A percentile compares a stretch with the other conserved stretches of the same genome.
Conservation (phyloP, 2,888 invertebrate species). For the Poecilobothrus nobilitatus region DNA sequence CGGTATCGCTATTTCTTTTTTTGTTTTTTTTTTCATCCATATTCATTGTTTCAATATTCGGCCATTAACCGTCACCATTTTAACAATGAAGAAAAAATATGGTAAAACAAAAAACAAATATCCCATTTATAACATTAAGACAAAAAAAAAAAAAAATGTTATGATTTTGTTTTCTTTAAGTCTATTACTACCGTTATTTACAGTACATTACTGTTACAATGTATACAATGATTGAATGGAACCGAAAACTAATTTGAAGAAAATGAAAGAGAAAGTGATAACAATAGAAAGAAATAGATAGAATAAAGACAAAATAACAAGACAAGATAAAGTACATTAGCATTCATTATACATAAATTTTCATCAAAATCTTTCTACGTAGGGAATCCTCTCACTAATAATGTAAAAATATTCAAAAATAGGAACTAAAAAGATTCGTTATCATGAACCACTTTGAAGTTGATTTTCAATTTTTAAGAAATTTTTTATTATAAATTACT, state of each 20-base stretch:
- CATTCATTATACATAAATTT: not conserved
- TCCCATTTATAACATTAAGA: not conserved
- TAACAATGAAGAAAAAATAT: not conserved
- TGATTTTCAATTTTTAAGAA: too few species aligned
- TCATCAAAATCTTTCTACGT: too few species aligned
- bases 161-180: not conserved
- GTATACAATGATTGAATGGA: too few species aligned
- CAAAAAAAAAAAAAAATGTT: not conserved
- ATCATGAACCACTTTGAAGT: too few species aligned
- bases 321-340: not conserved
- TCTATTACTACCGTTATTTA: not conserved
- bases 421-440: too few species aligned
- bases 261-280: not conserved
- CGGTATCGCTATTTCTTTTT: not conserved
- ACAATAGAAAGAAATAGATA: not conserved
- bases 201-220: not conserved
- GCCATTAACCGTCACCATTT: not conserved
- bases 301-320: not conserved
- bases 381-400: too few species aligned
- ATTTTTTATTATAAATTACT: too few species aligned
- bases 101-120: not conserved
- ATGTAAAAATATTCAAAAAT: too few species aligned
- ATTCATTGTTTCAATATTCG: slow-evolving; percentile 1
- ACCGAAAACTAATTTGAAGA: too few species aligned
- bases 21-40: not conserved